Percentiles rank a stretch among this genome's conserved stretches.
Conservation (phyloP, 2,797 vertebrate genomes). For the Taenioides sp. region DNA sequence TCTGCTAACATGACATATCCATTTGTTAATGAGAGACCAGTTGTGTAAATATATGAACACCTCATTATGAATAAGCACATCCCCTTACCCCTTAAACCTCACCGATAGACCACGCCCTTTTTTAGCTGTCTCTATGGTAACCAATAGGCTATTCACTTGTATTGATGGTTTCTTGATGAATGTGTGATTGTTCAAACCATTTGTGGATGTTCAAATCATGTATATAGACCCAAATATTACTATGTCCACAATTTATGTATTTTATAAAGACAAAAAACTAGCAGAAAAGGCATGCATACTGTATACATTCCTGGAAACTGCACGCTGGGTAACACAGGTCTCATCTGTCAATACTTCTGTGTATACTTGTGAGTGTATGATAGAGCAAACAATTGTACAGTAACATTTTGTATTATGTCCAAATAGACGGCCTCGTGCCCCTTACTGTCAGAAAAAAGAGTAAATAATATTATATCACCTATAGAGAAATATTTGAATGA, state of each 20-base stretch:
- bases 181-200: conserved; percentile 70
- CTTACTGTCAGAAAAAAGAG: conserved; percentile 72
- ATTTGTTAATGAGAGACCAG: conserved; percentile 19
- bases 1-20: conserved; percentile 48
- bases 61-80: conserved; percentile 48
- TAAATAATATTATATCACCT: conserved; percentile 37
- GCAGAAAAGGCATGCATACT: conserved; percentile 82
- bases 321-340: conserved; percentile 80
- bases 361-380: conserved; percentile 74
- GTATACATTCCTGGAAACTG: conserved; percentile 77
- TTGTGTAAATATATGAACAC: conserved; percentile 15
- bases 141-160: conserved; percentile 45
- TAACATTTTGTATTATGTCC: conserved; percentile 74
- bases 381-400: conserved; percentile 73
- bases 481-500: conserved; percentile 42
- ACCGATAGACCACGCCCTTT: conserved; percentile 35
- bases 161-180: conserved; percentile 70
- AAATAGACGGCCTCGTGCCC: conserved; percentile 66
- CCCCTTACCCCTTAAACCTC: conserved; percentile 29
- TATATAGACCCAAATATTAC: conserved; percentile 69
- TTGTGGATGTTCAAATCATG: conserved; percentile 71
- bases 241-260: conserved; percentile 60
- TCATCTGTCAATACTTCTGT: conserved; percentile 73
- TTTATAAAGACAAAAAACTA: conserved; percentile 44
- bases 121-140: conserved; percentile 66